Evolutionary conservation across 2,113 vertebrate genomes (phyloP).

Genomic region (Notarius lentiginosus): DNA sequence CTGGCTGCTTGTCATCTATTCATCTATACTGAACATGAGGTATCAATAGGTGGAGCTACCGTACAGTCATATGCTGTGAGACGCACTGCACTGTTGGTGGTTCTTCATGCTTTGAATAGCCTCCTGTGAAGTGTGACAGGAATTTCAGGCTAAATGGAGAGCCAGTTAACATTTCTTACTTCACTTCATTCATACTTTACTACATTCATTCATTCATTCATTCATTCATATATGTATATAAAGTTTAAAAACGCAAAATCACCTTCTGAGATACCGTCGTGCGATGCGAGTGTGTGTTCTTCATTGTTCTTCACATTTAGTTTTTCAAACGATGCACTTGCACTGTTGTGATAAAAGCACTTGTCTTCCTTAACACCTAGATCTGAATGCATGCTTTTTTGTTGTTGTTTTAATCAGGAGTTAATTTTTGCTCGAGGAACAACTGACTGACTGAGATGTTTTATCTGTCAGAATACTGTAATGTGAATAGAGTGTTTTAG

Average conservation of each 20-base stretch:
- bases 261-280: conserved; percentile 35
- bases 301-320: conserved; percentile 37
- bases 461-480: not conserved
- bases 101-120: not conserved
- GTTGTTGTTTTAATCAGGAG: not conserved
- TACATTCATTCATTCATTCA: not conserved
- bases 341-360: conserved; percentile 13
- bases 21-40: conserved; percentile 32
- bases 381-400: not conserved
- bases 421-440: not conserved
- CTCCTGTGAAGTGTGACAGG: not conserved
- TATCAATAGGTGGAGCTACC: conserved; percentile 74
- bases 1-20: not conserved
- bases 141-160: not conserved
- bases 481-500: not conserved
- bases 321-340: conserved; percentile 25
- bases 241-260: conserved; percentile 29
- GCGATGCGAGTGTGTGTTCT: conserved; percentile 16
- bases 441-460: not conserved
- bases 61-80: conserved; percentile 51
- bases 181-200: not conserved
- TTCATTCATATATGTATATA: no score
- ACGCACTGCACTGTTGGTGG: conserved; percentile 10
- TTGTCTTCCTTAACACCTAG: conserved; percentile 5
- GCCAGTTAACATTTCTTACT: not conserved